Percentiles rank a stretch among this genome's conserved stretches.
Conservation (phyloP, 2,113 vertebrate genomes). For the Syngnathus floridae region DNA sequence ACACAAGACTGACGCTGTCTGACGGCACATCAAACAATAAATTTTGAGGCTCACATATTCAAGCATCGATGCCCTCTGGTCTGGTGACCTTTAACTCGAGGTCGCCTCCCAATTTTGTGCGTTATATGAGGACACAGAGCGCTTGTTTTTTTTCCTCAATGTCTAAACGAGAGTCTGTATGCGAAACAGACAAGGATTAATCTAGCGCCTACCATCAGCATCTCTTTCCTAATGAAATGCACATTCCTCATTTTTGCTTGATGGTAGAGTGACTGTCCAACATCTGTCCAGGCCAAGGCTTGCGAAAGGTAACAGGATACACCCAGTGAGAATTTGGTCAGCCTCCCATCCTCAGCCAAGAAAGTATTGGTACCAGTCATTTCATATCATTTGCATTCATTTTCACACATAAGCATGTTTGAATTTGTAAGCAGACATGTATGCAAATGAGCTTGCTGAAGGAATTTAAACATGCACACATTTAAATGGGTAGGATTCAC, state of each 20-base stretch:
- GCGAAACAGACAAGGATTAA: conserved; percentile 24
- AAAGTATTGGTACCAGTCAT: conserved; percentile 20
- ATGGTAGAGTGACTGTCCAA: conserved; percentile 55
- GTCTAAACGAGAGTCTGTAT: conserved; percentile 10
- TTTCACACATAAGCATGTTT: conserved; percentile 36
- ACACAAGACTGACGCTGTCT: conserved; percentile 36
- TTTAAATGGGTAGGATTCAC: conserved; percentile 24
- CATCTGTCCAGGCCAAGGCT: conserved; percentile 34
- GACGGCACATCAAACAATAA: conserved; percentile 49
- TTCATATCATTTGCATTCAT: conserved; percentile 40
- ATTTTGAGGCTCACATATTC: conserved; percentile 47
- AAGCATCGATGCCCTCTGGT: conserved; percentile 40
- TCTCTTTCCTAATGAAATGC: conserved; percentile 34
- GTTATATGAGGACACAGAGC: conserved; percentile 9
- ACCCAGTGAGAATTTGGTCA: conserved; percentile 19
- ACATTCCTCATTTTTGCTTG: conserved; percentile 45
- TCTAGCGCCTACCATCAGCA: conserved; percentile 16
- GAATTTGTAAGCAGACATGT: conserved; percentile 28
- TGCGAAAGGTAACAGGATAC: conserved; percentile 38
- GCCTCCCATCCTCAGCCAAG: conserved; percentile 40
- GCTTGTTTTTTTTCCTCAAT: conserved; percentile 13
- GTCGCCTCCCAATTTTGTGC: conserved; percentile 31
- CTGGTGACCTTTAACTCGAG: conserved; percentile 46
- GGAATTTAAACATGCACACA: conserved; percentile 23
- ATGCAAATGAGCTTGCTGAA: conserved; percentile 35